Evolutionary conservation across 2,888 invertebrate species (phyloP).

Genomic region (Leptarthrus brevirostris): DNA sequence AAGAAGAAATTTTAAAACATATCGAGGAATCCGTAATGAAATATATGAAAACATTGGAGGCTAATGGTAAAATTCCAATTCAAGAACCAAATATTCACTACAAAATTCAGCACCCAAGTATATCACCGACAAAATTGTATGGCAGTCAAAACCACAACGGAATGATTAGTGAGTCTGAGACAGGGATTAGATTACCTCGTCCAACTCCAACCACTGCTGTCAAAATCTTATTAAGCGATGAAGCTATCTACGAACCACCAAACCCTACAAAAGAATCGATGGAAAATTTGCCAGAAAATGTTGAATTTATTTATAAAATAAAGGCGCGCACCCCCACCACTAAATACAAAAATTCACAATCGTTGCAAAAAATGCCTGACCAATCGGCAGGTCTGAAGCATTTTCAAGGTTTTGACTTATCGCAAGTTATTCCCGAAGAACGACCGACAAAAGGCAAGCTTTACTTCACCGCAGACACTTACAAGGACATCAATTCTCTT

Average conservation of each 20-base stretch:
- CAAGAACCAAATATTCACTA: slow-evolving; percentile 61
- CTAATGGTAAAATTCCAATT: slow-evolving; percentile 62
- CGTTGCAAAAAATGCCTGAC: slow-evolving; percentile 56
- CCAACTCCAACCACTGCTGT: slow-evolving; percentile 62
- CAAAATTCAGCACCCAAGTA: slow-evolving; percentile 32
- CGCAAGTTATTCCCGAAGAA: slow-evolving; percentile 59
- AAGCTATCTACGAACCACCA: slow-evolving; percentile 56
- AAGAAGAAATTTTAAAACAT: slow-evolving; percentile 65
- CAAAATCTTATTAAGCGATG: slow-evolving; percentile 61
- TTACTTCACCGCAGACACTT: slow-evolving; percentile 65
- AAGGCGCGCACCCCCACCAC: slow-evolving; percentile 62
- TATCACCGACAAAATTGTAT: not conserved
- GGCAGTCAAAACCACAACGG: slow-evolving; percentile 56
- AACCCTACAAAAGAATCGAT: slow-evolving; percentile 56
- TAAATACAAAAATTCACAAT: slow-evolving; percentile 22
- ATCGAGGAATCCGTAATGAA: slow-evolving; percentile 66
- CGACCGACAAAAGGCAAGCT: slow-evolving; percentile 60
- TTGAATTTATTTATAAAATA: slow-evolving; percentile 66
- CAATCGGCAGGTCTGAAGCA: slow-evolving; percentile 64
- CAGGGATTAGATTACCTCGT: slow-evolving; percentile 57
- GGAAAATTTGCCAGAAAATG: slow-evolving; percentile 62
- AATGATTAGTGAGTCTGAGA: slow-evolving; percentile 61
- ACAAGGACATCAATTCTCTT: slow-evolving; percentile 66
- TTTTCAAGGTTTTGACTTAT: slow-evolving; percentile 64
- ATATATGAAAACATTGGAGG: slow-evolving; percentile 66